Percentiles rank a stretch among this genome's conserved stretches.
Evolutionary conservation across 1,140 invertebrate genomes (phyloP).

Genomic region (Apis laboriosa): DNA sequence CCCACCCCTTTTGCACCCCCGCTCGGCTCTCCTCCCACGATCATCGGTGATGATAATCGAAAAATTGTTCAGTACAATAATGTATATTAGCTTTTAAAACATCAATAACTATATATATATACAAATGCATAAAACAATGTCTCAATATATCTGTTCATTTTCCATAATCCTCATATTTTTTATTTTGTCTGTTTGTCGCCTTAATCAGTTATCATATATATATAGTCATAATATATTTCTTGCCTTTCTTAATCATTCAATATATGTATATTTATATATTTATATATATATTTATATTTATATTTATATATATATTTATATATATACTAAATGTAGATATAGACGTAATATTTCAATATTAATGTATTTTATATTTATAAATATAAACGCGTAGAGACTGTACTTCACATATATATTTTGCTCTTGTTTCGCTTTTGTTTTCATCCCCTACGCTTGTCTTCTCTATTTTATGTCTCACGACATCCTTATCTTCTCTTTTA

Average conservation of each 20-base stretch:
- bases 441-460: background rate
- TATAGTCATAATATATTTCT: slow-evolving; percentile 63
- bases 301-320: slow-evolving; percentile 69
- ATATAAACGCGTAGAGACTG: slow-evolving; percentile 78
- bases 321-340: slow-evolving; percentile 71
- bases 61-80: slow-evolving; percentile 63
- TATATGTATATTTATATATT: slow-evolving; percentile 75
- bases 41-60: slow-evolving; percentile 54
- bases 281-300: slow-evolving; percentile 71
- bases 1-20: slow-evolving; percentile 12
- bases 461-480: background rate
- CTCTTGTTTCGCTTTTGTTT: slow-evolving; percentile 48
- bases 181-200: slow-evolving; percentile 62
- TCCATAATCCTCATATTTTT: slow-evolving; percentile 62
- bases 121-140: slow-evolving; percentile 70
- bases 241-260: slow-evolving; percentile 71
- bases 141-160: slow-evolving; percentile 65
- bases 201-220: slow-evolving; percentile 61
- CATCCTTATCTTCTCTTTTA: background rate
- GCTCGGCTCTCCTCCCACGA: slow-evolving; percentile 33
- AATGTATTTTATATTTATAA: slow-evolving; percentile 68
- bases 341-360: slow-evolving; percentile 77
- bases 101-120: slow-evolving; percentile 68
- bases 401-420: slow-evolving; percentile 70
- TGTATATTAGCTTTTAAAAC: slow-evolving; percentile 66